Conservation (phyloP, 1,140 invertebrate species). For the Tyrophagus putrescentiae region DNA sequence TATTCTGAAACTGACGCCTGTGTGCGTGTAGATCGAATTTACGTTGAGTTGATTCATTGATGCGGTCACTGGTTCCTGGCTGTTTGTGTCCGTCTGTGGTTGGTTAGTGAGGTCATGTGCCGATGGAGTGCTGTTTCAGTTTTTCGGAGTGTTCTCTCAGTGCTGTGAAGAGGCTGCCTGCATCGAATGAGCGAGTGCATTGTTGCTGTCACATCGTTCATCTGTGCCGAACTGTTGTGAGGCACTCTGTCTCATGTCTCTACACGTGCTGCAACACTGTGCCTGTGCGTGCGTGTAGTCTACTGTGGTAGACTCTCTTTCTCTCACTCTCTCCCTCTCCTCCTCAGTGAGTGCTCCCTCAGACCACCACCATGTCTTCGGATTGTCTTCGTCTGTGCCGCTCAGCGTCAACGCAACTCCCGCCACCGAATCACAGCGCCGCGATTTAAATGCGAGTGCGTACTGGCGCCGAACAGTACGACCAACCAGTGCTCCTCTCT, state of each 20-base stretch:
- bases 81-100: not conserved
- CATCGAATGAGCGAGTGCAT: not conserved
- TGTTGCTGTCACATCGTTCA: constrained; percentile 14
- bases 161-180: too few species aligned
- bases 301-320: too few species aligned
- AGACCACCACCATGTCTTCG: not conserved
- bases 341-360: not conserved
- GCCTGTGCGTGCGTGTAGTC: constrained; percentile 4
- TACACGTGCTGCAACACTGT: constrained; percentile 14
- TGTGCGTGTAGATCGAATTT: not conserved
- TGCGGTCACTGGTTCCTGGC: too few species aligned
- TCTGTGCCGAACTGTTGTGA: not conserved
- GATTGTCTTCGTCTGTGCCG: not conserved
- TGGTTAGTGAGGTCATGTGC: too few species aligned
- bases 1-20: not conserved
- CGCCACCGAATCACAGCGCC: constrained; percentile 12
- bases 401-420: too few species aligned
- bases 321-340: too few species aligned
- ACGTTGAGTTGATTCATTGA: too few species aligned
- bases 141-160: too few species aligned
- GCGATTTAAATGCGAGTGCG: not conserved
- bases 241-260: not conserved
- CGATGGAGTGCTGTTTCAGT: too few species aligned
- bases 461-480: too few species aligned
- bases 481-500: too few species aligned